Conservation (phyloP, 1,140 invertebrate genomes). For the Andricus grossulariae region DNA sequence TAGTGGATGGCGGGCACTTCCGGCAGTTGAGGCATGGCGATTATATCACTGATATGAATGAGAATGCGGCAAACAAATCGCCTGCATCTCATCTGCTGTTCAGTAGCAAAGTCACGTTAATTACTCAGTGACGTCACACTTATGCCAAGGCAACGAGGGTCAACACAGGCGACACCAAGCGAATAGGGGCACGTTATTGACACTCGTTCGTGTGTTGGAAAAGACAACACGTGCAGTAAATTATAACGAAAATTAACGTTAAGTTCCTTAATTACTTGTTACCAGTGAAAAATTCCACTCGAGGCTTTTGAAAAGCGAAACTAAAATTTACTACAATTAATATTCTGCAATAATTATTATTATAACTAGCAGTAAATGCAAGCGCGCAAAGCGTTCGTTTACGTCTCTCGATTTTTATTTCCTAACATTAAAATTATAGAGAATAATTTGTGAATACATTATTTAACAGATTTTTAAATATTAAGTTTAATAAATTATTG, state of each 20-base stretch:
- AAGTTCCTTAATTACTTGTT: neutral
- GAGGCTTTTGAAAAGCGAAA: neutral
- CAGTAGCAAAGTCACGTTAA: slow-evolving; percentile 41
- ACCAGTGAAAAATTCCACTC: neutral
- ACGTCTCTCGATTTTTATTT: too few relatives aligned
- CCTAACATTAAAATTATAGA: too few relatives aligned
- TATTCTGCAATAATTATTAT: neutral
- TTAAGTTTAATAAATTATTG: too few relatives aligned
- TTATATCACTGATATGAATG: neutral
- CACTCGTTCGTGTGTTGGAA: neutral
- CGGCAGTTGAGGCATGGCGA: neutral
- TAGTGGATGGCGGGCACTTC: slow-evolving; percentile 10
- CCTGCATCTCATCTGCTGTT: slow-evolving; percentile 20
- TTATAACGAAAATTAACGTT: neutral
- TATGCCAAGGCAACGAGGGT: slow-evolving; percentile 35
- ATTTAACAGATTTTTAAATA: too few relatives aligned
- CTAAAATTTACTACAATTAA: neutral
- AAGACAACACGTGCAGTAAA: neutral
- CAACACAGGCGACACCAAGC: slow-evolving; percentile 26
- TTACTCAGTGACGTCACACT: slow-evolving; percentile 41
- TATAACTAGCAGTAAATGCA: too few relatives aligned
- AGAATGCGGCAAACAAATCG: slow-evolving; percentile 15
- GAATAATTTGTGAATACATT: too few relatives aligned
- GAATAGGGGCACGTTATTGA: slow-evolving; percentile 29
- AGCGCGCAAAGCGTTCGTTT: too few relatives aligned